phyloP scores from a whole-genome alignment of 2,113 vertebrate species.

The Triplophysa dalaica region DNA sequence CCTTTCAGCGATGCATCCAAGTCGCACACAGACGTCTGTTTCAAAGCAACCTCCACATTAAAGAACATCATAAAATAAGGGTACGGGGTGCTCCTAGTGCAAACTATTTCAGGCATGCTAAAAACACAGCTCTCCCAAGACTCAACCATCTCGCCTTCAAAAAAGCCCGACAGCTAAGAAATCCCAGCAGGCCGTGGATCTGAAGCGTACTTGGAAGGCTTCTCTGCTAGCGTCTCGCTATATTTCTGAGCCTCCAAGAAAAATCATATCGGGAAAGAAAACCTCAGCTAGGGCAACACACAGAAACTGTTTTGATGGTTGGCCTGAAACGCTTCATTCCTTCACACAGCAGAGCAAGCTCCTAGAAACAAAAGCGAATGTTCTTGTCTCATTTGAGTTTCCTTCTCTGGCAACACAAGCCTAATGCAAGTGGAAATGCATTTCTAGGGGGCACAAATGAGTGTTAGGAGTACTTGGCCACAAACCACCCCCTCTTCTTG shows the following conservation, averaged over 20 bases:
- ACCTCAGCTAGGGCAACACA: constrained; percentile 26
- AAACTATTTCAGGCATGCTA: constrained; percentile 53
- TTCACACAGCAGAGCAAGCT: neutral
- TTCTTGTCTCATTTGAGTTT: neutral
- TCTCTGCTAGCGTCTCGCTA: neutral
- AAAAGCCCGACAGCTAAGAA: constrained; percentile 63
- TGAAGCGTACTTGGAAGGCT: constrained; percentile 28
- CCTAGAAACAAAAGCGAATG: neutral
- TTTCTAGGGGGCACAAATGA: neutral
- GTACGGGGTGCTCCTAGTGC: constrained; percentile 52
- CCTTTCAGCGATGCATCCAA: neutral
- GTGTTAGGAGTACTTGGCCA: neutral
- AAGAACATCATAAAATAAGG: constrained; percentile 41
- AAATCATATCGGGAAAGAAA: constrained; percentile 7
- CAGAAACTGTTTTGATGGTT: neutral
- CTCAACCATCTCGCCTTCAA: constrained; percentile 65
- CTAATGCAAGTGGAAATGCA: neutral
- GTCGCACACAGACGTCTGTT: constrained; percentile 23
- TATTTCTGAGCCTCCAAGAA: constrained; percentile 32
- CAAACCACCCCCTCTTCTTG: neutral
- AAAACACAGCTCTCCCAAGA: constrained; percentile 57
- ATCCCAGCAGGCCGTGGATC: constrained; percentile 61
- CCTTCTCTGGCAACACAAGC: neutral
- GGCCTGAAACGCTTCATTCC: neutral
- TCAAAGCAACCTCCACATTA: constrained; percentile 57